Evolutionary conservation across 92 coral and sea anemone genomes (phyloP), one percentile per base, ranked within the genome.

Genomic region (Heliopora coerulea): DNA sequence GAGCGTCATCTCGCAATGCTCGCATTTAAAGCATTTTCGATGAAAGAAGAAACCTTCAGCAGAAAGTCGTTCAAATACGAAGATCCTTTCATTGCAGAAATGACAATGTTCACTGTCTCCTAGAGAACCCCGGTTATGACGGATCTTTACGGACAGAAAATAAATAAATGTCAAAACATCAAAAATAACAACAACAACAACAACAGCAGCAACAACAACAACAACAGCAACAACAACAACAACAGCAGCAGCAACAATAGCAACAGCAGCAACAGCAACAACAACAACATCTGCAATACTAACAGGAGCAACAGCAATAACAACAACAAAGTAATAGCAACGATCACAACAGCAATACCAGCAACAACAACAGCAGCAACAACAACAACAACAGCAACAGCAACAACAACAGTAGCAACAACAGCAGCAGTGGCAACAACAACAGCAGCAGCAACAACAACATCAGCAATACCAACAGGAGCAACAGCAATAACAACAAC

Each of bases 41-140:
- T 93, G 98, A 81, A 93, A 93, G 66, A 93, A 93, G 80, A 87
- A 96, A 2, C 98, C 98, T 80, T 93, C 98, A 12, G 96, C 98
- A 3, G 98, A 93, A 37, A 93, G 59, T 54, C 96, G 83, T 72
- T 93, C 98, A 85, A 87, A 90, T 56, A 93, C 88, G 67, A 87
- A 93, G 37, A 93, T 87, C 33, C 86, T 86, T 2, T 92, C 86
- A 41, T 83, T 82, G 50, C 98, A 93, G 82, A 93, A 93, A 83
- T 88, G 87, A 54, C 98, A 93, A 61, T 90, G 91, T 54, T 88
- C 98, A 67, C 98, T 93, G 56, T 68, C 61, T 0, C 75, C 75
- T 3, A 52, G 23, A 4, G 62, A 3, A 3, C 49, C 49, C 2
- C 62, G 50, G 5, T 52, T 50, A 17, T n/a, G 46, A 20, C 29